Conservation (phyloP, 2,797 vertebrate species). For the Labeo calbasu region DNA sequence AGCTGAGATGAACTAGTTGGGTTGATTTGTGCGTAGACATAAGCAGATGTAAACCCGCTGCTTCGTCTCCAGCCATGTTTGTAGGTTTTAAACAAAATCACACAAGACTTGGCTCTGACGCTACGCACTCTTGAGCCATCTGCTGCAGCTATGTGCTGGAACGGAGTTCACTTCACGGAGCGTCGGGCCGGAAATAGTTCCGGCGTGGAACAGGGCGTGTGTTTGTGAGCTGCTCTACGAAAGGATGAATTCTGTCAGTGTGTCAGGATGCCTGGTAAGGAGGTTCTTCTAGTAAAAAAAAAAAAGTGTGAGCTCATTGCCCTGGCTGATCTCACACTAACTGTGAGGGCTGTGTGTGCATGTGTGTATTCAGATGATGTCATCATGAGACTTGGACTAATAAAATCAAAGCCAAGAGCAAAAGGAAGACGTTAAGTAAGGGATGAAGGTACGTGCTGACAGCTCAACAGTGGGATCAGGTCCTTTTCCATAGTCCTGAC, state of each 20-base stretch:
- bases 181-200: constrained; percentile 24
- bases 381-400: constrained; percentile 33
- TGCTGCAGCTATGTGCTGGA: constrained; percentile 35
- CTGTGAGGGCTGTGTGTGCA: constrained; percentile 5
- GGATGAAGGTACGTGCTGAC: constrained; percentile 25
- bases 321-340: constrained; percentile 42
- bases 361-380: constrained; percentile 45
- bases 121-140: constrained; percentile 17
- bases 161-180: constrained; percentile 18
- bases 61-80: constrained; percentile 40
- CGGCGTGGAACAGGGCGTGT: neutral
- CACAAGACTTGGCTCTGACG: constrained; percentile 22
- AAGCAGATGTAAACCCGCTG: constrained; percentile 32
- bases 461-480: constrained; percentile 27
- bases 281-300: constrained; percentile 3
- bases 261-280: constrained; percentile 8
- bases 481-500: constrained; percentile 37
- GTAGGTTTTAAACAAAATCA: constrained; percentile 37
- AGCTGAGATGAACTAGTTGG: constrained; percentile 56
- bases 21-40: constrained; percentile 45
- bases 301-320: constrained; percentile 41
- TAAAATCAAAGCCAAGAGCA: constrained; percentile 45
- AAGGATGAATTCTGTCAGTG: constrained; percentile 22
- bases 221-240: neutral
- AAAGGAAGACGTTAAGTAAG: constrained; percentile 30